Evolutionary conservation across 2,797 vertebrate species (phyloP), one percentile per base, ranked within the genome.

Genomic region (Kryptolebias ocellatus): DNA sequence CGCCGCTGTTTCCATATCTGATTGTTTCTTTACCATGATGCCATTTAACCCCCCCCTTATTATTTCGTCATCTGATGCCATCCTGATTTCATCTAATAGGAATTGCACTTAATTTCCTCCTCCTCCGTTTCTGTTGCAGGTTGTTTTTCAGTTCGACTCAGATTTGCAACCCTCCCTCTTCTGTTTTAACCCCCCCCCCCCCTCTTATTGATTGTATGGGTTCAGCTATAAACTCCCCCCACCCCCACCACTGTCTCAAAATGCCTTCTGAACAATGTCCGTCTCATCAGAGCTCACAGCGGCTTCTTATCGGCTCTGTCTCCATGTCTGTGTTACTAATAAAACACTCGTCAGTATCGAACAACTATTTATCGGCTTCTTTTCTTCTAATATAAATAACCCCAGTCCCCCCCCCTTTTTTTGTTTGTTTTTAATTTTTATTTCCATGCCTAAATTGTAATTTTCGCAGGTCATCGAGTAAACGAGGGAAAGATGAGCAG

Each of bases 241-340:
- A 58, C 34, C 34, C 39, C 39, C 39, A 1, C 39, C 12, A 12
- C 39, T 42, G 10, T 90, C 86, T 90, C 77, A 81, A 87, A 91
- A 89, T 90, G 92, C 89, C 91, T 90, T 89, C 88, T 82, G 89
- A 92, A 91, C 90, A 87, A 87, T 90, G 87, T 91, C 85, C 70
- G 83, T 90, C 81, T 88, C 62, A 70, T 90, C 74, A 90, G 87
- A 88, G 86, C 90, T 87, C 87, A 83, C 83, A 90, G 83, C 80
- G 64, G 88, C 84, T 89, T 89, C 89, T 88, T 85, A 87, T 86
- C 87, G 83, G 83, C 88, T 91, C 90, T 87, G 85, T 92, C 84
- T 90, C 90, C 90, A 90, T 89, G 88, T 93, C 88, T 93, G 90
- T 92, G 88, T 93, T 93, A 91, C 86, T 92, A 94, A 94, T 93